These are phyloP conservation scores for Teleogryllus occipitalis DNA, from an alignment of 1,140 invertebrate genomes.

Conservation along the genomic window DNA sequence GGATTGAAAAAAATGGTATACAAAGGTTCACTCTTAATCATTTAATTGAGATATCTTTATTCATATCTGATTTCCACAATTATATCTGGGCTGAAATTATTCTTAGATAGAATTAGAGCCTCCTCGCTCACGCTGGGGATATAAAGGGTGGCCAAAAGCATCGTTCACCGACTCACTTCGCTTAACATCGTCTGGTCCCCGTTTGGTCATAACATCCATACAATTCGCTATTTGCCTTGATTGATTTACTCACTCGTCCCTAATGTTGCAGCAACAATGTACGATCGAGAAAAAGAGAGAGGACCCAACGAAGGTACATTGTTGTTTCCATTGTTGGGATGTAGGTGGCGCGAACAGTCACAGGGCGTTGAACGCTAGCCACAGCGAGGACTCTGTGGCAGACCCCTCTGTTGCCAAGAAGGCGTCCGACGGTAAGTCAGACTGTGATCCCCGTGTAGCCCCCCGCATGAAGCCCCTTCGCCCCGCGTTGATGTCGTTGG, in stretches of 20 bases:
- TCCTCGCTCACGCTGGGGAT: too few relatives aligned
- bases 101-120: too few relatives aligned
- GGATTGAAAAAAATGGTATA: too few relatives aligned
- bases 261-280: constrained; percentile 4
- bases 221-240: neutral
- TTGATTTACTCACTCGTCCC: neutral
- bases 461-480: neutral
- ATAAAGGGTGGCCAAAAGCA: too few relatives aligned
- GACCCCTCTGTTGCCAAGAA: constrained; percentile 67
- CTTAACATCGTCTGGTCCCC: neutral
- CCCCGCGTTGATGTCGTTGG: neutral
- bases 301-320: neutral
- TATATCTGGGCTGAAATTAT: too few relatives aligned
- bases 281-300: neutral
- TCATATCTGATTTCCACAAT: too few relatives aligned
- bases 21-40: too few relatives aligned
- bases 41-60: too few relatives aligned
- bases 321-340: constrained; percentile 9
- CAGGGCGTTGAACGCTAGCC: constrained; percentile 55
- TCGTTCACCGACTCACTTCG: too few relatives aligned
- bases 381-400: constrained; percentile 67
- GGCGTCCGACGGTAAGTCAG: constrained; percentile 70
- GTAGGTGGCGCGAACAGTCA: constrained; percentile 21
- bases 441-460: neutral
- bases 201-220: neutral